Percentiles rank a stretch among this genome's conserved stretches.
These are phyloP conservation scores for Drosophila biarmipes DNA, from an alignment of 1,140 invertebrate species.

Conservation along the genomic window DNA sequence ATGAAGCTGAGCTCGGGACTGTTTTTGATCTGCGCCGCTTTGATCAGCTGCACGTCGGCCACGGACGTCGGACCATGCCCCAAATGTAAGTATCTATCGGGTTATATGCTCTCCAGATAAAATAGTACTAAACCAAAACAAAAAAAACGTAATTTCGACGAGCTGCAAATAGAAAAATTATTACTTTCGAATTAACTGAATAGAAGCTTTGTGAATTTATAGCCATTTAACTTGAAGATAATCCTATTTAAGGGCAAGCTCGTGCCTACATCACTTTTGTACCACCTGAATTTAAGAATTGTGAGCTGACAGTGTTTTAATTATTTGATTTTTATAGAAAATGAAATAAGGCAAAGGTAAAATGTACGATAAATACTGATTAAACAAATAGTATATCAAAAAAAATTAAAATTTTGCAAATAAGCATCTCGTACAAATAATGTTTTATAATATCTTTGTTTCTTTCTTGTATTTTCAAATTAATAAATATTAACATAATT, in stretches of 20 bases:
- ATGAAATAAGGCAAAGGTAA: no score
- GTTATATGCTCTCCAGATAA: background rate
- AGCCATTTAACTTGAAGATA: background rate
- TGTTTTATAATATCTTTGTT: no score
- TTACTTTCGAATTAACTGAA: background rate
- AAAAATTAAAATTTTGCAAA: no score
- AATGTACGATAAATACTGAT: no score
- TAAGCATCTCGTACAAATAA: no score
- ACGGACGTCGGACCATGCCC: slow-evolving; percentile 82
- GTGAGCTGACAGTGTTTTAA: no score
- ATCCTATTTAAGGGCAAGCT: background rate
- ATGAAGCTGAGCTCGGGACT: slow-evolving; percentile 55
- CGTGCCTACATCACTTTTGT: no score
- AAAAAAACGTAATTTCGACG: background rate
- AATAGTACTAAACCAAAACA: background rate
- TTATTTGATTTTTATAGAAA: no score
- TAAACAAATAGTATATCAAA: no score
- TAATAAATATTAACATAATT: no score
- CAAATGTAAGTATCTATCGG: slow-evolving; percentile 65
- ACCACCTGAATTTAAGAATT: no score
- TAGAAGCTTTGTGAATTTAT: background rate
- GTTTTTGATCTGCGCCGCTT: slow-evolving; percentile 47
- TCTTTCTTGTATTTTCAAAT: no score
- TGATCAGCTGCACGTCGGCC: slow-evolving; percentile 46
- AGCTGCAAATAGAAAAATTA: background rate